Evolutionary conservation across 2,113 vertebrate genomes (phyloP).

Genomic region (Dicentrarchus labrax): DNA sequence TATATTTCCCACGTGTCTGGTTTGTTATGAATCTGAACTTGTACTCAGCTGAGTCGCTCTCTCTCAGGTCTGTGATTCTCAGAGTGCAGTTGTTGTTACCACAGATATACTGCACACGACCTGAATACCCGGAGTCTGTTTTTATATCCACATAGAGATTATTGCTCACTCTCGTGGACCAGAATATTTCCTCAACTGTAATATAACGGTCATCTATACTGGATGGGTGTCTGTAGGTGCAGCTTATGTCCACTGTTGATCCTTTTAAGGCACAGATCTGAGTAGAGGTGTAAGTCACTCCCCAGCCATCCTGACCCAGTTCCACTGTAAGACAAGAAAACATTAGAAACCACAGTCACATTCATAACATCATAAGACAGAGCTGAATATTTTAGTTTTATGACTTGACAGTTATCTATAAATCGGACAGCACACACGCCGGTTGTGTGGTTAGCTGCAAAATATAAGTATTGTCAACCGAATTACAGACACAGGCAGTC

Average conservation of each 20-base stretch:
- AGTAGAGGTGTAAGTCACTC: neutral
- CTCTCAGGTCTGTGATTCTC: conserved; percentile 38
- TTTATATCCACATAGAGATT: neutral
- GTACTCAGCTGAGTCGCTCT: conserved; percentile 36
- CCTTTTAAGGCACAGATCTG: conserved; percentile 11
- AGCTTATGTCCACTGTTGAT: conserved; percentile 8
- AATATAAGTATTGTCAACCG: too few species aligned
- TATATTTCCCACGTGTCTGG: fast-evolving
- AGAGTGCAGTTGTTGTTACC: neutral
- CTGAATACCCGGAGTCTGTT: neutral
- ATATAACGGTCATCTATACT: fast-evolving
- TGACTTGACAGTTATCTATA: too few species aligned
- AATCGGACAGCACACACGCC: too few species aligned
- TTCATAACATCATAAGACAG: neutral
- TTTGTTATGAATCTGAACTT: conserved; percentile 35
- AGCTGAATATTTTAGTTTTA: too few species aligned
- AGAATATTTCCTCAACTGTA: neutral
- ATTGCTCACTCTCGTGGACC: neutral
- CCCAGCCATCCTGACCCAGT: neutral
- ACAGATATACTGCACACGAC: neutral
- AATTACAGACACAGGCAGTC: neutral
- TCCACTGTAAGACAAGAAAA: too few species aligned
- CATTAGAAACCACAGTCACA: neutral
- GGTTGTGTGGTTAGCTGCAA: too few species aligned
- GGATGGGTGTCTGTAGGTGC: neutral